Evolutionary conservation across 2,113 vertebrate genomes (phyloP).

Genomic region (Heterotis niloticus): DNA sequence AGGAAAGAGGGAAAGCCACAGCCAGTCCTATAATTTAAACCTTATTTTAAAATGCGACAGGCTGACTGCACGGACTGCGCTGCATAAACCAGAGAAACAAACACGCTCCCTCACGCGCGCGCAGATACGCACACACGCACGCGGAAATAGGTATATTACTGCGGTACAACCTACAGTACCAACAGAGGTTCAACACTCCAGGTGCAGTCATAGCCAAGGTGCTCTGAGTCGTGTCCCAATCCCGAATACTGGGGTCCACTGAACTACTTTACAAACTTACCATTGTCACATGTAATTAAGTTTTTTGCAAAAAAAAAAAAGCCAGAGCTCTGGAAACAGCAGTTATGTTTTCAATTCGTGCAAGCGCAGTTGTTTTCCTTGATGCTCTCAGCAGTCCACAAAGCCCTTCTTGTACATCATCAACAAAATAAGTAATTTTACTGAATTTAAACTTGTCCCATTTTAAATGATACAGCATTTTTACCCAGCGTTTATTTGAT

Average conservation of each 20-base stretch:
- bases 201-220: conserved; percentile 37
- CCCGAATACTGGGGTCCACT: neutral
- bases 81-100: conserved; percentile 59
- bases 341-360: neutral
- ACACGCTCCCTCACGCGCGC: conserved; percentile 52
- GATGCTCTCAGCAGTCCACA: neutral
- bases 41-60: conserved; percentile 87
- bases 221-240: conserved; percentile 30
- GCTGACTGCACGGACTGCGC: conserved; percentile 67
- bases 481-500: neutral
- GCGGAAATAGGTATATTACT: neutral
- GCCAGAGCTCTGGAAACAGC: conserved; percentile 41
- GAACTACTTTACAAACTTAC: conserved; percentile 46
- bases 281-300: conserved; percentile 54
- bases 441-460: too few species aligned
- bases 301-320: conserved; percentile 33
- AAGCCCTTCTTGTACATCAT: neutral
- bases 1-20: conserved; percentile 90
- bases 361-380: conserved; percentile 13
- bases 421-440: neutral
- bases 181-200: neutral
- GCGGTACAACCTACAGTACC: neutral
- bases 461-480: too few species aligned
- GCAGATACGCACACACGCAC: conserved; percentile 36
- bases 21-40: conserved; percentile 96